phyloP scores from a whole-genome alignment of 2,797 vertebrate genomes.

The Acrocephalus scirpaceus region DNA sequence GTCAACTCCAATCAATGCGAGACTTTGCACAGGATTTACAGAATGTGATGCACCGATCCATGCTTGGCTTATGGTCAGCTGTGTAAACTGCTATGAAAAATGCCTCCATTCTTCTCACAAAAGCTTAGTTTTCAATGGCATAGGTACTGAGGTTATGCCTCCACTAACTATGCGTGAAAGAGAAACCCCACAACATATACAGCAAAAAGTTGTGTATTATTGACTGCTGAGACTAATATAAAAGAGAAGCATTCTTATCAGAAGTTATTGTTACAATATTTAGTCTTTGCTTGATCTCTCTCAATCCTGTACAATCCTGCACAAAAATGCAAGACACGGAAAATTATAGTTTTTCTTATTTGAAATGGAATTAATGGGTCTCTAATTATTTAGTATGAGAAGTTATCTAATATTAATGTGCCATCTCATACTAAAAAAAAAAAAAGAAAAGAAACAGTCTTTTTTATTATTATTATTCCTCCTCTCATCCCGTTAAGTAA shows the following conservation, averaged over 20 bases:
- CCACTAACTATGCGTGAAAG: background rate
- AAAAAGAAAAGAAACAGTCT: background rate
- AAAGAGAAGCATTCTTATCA: background rate
- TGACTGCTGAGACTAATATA: background rate
- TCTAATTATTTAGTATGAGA: background rate
- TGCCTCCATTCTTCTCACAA: background rate
- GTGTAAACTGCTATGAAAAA: background rate
- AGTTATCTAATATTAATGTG: background rate
- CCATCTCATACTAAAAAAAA: background rate
- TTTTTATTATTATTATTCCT: background rate
- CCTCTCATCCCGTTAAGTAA: background rate
- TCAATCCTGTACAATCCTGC: background rate
- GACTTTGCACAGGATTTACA: background rate
- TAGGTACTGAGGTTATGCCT: background rate
- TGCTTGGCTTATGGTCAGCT: background rate
- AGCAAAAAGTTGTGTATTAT: background rate
- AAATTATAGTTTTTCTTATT: background rate
- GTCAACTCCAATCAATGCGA: background rate
- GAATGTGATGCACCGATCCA: background rate
- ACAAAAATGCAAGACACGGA: background rate
- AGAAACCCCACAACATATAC: background rate
- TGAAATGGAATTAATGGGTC: background rate
- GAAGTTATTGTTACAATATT: background rate
- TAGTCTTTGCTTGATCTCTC: background rate
- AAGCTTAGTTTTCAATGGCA: background rate